Conservation (phyloP, 1,140 invertebrate genomes). For the Diabrotica undecimpunctata region DNA sequence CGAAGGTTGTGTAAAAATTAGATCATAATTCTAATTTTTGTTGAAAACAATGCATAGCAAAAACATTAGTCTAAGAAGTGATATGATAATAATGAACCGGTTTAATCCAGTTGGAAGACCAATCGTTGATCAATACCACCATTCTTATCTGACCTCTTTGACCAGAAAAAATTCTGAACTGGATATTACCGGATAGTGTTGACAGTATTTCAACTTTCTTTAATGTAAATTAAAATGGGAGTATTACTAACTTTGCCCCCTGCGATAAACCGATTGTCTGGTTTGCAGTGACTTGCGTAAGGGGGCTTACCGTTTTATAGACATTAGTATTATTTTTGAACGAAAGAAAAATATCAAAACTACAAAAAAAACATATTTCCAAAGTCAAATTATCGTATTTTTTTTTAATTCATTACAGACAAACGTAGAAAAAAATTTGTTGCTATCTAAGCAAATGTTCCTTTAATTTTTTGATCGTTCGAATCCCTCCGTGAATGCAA, state of each 20-base stretch:
- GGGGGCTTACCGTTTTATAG: slow-evolving; percentile 16
- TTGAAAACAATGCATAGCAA: not conserved
- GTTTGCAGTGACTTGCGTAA: not conserved
- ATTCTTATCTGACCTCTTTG: slow-evolving; percentile 10
- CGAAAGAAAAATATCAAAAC: too few relatives aligned
- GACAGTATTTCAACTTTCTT: slow-evolving; percentile 13
- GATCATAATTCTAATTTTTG: too few relatives aligned
- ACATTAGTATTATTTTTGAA: not conserved
- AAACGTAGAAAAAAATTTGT: too few relatives aligned
- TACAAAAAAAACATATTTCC: too few relatives aligned
- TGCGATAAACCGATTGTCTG: slow-evolving; percentile 17
- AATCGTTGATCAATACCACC: slow-evolving; percentile 1
- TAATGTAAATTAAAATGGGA: slow-evolving; percentile 17
- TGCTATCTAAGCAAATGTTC: too few relatives aligned
- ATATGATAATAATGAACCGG: not conserved
- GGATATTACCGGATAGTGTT: slow-evolving; percentile 20
- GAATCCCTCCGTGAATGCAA: too few relatives aligned
- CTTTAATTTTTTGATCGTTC: too few relatives aligned
- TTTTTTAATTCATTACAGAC: too few relatives aligned
- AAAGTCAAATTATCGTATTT: too few relatives aligned
- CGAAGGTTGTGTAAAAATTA: too few relatives aligned
- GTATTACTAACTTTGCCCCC: slow-evolving; percentile 27
- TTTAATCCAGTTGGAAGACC: not conserved
- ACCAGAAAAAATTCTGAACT: slow-evolving; percentile 24
- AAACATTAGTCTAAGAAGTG: not conserved